Base-by-base conservation (phyloP, 92 coral and sea anemone species). In the Heliopora coerulea region DNA sequence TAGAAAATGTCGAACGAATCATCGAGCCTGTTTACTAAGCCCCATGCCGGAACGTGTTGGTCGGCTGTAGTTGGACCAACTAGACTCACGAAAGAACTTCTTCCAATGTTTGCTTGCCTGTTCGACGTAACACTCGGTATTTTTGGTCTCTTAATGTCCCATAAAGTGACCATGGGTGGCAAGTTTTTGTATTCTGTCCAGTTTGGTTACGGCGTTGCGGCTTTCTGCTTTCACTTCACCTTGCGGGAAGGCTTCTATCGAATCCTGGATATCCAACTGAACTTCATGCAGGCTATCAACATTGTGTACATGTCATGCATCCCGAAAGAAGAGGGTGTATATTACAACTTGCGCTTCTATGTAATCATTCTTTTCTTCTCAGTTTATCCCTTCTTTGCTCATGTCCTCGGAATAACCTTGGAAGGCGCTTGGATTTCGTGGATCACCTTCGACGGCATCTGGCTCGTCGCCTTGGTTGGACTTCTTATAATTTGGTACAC, bases 231-330 rank as follows among this genome's bases (percentile, higher is more conserved):
- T 31, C 81, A 77, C 54, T 2, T 41, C 59, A 77, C 56, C 15
- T 31, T 77, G 81, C 64, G 75, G 75, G 81, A 77, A 28, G 81
- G 81, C 11, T 74, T 74, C 72, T 74, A 74, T 52, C 80, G 80
- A 10, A 52, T 59, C 69, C 26, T 74, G 27, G 73, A 74, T 25
- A 32, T 74, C 56, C 73, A 59, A 24, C 73, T 74, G 13, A 59
- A 74, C 80, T 74, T 74, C 40, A 66, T 74, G 30, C 80, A 74
- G 80, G 80, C 80, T 28, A 74, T 74, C 72, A 74, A 74, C 35
- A 27, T 73, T 18, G 73, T 59, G 18, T 74, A 30, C 80, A 74
- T 74, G 72, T 32, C 59, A 12, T 74, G 80, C 56, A 19, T 74
- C 24, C 73, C 56, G 15, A 18, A 59, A 29, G 50, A 12, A 26